A percentile compares a stretch with the other conserved stretches of the same genome.
Conservation (phyloP, 2,888 invertebrate species). For the Parthenolecanium corni region DNA sequence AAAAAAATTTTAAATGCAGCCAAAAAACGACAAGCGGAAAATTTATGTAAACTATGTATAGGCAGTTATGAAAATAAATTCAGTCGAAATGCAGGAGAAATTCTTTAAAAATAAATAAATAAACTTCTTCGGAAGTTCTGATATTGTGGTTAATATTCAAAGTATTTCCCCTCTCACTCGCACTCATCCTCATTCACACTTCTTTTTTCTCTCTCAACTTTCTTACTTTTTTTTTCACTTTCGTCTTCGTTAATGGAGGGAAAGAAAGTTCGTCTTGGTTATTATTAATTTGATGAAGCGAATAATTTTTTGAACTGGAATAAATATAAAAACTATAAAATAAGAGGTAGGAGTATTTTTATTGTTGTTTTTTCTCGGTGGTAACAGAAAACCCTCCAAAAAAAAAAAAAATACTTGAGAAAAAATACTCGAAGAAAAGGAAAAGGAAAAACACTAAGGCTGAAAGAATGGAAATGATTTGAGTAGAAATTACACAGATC, state of each 20-base stretch:
- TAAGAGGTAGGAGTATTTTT: background rate
- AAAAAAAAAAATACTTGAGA: conserved; percentile 3
- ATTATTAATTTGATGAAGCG: conserved; percentile 27
- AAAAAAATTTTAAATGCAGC: too few relatives aligned
- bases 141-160: too few relatives aligned
- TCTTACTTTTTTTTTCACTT: too few relatives aligned
- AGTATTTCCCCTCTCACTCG: too few relatives aligned
- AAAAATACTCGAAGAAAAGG: background rate
- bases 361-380: conserved; percentile 7
- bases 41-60: too few relatives aligned
- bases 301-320: conserved; percentile 27
- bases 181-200: conserved; percentile 10
- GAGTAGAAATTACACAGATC: conserved; percentile 27
- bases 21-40: too few relatives aligned
- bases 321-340: conserved; percentile 19
- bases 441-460: background rate
- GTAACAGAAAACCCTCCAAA: background rate
- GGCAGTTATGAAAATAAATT: too few relatives aligned
- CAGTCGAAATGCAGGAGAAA: too few relatives aligned
- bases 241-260: too few relatives aligned
- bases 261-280: background rate
- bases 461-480: conserved; percentile 23
- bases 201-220: background rate
- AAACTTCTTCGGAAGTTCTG: too few relatives aligned
- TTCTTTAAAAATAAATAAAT: too few relatives aligned